Base-by-base conservation (phyloP, 2,113 vertebrate genomes). In the Rallus limicola region DNA sequence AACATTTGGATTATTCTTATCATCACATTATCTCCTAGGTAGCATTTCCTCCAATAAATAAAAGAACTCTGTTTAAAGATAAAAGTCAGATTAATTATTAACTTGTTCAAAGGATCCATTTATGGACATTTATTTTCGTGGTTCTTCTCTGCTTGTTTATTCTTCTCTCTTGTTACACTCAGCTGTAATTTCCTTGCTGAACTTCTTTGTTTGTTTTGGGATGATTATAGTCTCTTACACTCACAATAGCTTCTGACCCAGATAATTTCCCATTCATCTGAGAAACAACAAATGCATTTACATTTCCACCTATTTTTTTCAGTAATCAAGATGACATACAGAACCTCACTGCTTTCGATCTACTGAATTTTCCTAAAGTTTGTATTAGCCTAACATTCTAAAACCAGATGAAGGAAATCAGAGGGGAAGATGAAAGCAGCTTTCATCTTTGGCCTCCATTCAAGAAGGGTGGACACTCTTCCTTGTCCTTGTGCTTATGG, bases 1-100 rank as follows among this genome's bases (percentile, higher is more conserved):
- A 94, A 88, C 46, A 65, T 89, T 74, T 82, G 60, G 42, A 86
- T 94, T 93, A 81, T 95, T 79, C 38, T 87, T 91, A 93, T 83
- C 40, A 44, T 76, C 81, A 46, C 81, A 75, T 95, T 94, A 92
- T 96, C 85, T 95, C 63, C 38, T 53, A 95, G 84, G 88, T 91
- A 91, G 24, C 31, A 80, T 83, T 96, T 95, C 33, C 76, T 90
- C 68, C 78, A 90, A 92, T 69, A 95, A 96, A 77, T 75, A 91
- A 75, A 59, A 89, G 11, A 81, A 58, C 14, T 65, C 10, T 34
- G 11, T 64, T 88, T 72, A 86, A 88, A 95, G 29, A 85, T 86
- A 71, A 82, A 88, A 90, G 24, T 77, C 60, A 76, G 63, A 95
- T 82, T 81, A 82, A 83, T 89, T 86, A 85, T 89, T 88, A 88